These are phyloP conservation scores for Hydractinia symbiolongicarpus DNA, from an alignment of 30 jellyfish, hydroid and myxozoan genomes.

Conservation along the genomic window DNA sequence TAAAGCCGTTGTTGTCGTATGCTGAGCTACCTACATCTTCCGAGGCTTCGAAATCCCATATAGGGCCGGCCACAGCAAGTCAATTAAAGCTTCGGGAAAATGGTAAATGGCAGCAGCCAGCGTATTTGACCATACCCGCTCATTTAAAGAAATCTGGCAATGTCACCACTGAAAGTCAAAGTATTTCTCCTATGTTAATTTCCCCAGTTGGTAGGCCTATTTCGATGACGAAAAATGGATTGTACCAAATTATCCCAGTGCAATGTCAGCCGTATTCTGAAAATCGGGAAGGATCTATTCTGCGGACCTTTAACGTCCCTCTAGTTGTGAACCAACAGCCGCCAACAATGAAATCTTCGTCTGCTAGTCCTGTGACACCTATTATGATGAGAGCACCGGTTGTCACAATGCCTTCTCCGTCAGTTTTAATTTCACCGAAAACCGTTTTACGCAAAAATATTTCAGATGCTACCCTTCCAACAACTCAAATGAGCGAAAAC, in stretches of 20 bases:
- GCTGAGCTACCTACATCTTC: neutral
- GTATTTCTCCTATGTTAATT: neutral
- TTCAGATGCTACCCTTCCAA: neutral
- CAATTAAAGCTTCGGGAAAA: neutral
- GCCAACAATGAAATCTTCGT: neutral
- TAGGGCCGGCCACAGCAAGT: neutral
- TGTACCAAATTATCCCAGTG: slow-evolving; percentile 1
- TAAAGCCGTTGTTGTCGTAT: neutral
- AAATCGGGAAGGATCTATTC: neutral
- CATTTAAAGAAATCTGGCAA: neutral
- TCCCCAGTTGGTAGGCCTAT: slow-evolving; percentile 13
- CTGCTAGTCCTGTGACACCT: neutral
- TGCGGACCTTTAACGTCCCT: neutral
- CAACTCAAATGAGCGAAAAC: neutral
- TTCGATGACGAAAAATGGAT: slow-evolving; percentile 4
- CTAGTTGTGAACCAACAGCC: slow-evolving; percentile 7
- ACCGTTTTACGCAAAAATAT: neutral
- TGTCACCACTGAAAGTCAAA: neutral
- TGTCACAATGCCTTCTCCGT: neutral
- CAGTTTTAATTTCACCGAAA: slow-evolving; percentile 9
- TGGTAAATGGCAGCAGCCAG: slow-evolving; percentile 4
- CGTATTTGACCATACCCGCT: slow-evolving; percentile 8
- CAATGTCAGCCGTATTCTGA: neutral
- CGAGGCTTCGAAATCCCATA: neutral
- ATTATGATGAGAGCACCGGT: neutral